Conservation (phyloP, 1,140 invertebrate genomes). For the Bombus huntii region DNA sequence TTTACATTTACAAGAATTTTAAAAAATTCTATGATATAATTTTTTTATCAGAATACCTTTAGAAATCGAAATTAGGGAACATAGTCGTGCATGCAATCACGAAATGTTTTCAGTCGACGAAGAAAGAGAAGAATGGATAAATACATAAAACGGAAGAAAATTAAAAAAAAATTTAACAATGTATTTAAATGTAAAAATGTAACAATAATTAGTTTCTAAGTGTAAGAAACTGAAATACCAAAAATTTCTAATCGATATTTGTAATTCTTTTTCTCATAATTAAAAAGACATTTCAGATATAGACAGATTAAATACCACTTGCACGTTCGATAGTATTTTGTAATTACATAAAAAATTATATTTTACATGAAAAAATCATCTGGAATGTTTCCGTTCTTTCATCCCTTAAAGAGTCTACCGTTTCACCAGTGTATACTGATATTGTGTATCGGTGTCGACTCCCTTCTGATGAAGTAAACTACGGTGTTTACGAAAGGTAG, state of each 20-base stretch:
- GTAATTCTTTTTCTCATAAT: neutral
- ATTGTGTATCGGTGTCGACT: conserved; percentile 14
- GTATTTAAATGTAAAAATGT: too few relatives aligned
- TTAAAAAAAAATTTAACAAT: neutral
- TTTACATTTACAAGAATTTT: too few relatives aligned
- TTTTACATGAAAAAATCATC: neutral
- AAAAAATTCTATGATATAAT: too few relatives aligned
- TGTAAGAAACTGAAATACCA: too few relatives aligned
- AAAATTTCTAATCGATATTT: too few relatives aligned
- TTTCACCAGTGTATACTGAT: neutral
- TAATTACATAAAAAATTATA: neutral
- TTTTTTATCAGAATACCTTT: too few relatives aligned
- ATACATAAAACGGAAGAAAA: fast-evolving
- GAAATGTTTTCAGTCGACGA: too few relatives aligned
- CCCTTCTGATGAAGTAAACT: conserved; percentile 30
- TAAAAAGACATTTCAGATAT: neutral
- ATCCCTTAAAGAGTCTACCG: neutral
- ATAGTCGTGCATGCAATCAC: too few relatives aligned
- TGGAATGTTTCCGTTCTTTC: conserved; percentile 23
- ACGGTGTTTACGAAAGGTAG: conserved; percentile 16
- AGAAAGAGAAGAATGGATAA: neutral
- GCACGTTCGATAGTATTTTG: neutral
- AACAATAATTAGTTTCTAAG: too few relatives aligned
- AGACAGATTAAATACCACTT: neutral
- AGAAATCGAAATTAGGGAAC: too few relatives aligned